Conservation (phyloP, 1,140 invertebrate species). For the Leptinotarsa texana region DNA sequence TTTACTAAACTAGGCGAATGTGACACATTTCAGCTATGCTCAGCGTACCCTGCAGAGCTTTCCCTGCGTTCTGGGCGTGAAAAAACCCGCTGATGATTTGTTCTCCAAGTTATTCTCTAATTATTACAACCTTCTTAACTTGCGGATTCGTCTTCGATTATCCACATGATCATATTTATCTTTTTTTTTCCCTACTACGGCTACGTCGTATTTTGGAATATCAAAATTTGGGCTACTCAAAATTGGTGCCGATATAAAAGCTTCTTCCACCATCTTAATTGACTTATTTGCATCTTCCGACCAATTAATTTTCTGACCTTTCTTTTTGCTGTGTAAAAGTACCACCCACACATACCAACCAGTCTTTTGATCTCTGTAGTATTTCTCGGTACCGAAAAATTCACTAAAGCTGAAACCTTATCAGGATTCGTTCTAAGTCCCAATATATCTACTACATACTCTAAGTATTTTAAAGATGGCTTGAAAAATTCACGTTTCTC, state of each 20-base stretch:
- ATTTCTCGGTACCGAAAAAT: conserved; percentile 46
- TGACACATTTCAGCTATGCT: too few species aligned
- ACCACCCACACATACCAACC: conserved; percentile 55
- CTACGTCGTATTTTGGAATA: too few species aligned
- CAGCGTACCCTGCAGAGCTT: too few species aligned
- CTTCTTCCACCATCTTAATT: conserved; percentile 24
- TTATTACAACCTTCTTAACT: too few species aligned
- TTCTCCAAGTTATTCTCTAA: too few species aligned
- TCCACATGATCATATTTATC: too few species aligned
- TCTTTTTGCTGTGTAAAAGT: conserved; percentile 50
- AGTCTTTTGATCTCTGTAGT: conserved; percentile 50
- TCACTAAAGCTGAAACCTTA: conserved; percentile 42
- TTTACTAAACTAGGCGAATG: too few species aligned
- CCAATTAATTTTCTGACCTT: conserved; percentile 35
- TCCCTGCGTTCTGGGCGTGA: too few species aligned
- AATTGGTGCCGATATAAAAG: conserved; percentile 33
- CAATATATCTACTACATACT: conserved; percentile 13
- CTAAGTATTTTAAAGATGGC: conserved; percentile 13
- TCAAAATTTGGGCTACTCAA: conserved; percentile 45
- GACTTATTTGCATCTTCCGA: conserved; percentile 15
- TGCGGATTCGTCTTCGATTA: too few species aligned
- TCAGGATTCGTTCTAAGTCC: conserved; percentile 19
- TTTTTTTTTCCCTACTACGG: too few species aligned
- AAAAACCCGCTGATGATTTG: too few species aligned
- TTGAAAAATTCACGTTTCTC: conserved; percentile 35